Conservation (phyloP, 2,797 vertebrate genomes). For the Mormyrus proboscirostris region DNA sequence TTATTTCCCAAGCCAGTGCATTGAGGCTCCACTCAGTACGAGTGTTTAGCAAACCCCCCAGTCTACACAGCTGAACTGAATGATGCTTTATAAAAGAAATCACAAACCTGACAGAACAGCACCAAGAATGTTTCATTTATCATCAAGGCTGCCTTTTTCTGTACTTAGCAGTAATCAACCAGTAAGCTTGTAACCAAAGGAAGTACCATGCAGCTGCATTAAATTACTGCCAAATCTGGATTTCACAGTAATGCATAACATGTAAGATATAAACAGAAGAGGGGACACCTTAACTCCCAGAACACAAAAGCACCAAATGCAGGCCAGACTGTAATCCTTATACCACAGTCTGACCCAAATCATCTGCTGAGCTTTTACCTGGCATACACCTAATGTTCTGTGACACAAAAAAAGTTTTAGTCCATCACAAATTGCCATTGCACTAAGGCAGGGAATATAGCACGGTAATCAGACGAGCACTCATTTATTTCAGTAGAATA, state of each 20-base stretch:
- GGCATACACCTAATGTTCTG: not conserved
- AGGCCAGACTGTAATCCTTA: not conserved
- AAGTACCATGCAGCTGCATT: not conserved
- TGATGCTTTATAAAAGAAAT: not conserved
- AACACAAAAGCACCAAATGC: not conserved
- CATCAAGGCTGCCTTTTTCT: not conserved
- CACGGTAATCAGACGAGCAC: not conserved
- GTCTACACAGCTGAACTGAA: not conserved
- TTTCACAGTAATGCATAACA: not conserved
- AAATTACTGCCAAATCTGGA: not conserved
- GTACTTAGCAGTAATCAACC: not conserved
- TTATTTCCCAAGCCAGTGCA: not conserved
- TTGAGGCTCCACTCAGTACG: not conserved
- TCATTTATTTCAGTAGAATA: not conserved
- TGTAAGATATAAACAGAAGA: not conserved
- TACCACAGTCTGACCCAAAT: not conserved
- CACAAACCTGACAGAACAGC: not conserved
- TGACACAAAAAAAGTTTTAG: not conserved
- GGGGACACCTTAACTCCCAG: not conserved
- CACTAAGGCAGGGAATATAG: not conserved
- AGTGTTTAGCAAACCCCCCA: not conserved
- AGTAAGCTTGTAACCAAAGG: not conserved
- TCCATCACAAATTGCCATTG: not conserved
- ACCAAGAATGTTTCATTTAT: not conserved
- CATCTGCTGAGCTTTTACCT: not conserved